Evolutionary conservation across 2,113 vertebrate genomes (phyloP).

Genomic region (Pomatostomus ruficeps): DNA sequence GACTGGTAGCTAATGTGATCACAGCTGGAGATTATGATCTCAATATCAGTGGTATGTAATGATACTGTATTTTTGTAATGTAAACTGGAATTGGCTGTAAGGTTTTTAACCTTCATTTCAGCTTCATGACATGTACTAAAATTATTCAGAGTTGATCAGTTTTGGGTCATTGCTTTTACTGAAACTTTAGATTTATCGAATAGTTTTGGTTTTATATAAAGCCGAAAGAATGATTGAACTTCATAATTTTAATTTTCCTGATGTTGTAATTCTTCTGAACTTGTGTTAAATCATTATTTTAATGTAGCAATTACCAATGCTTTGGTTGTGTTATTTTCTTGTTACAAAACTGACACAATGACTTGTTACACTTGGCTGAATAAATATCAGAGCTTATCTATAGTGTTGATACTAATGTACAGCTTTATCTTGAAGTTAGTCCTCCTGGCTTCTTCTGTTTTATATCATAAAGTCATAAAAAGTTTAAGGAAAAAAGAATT

Average conservation of each 20-base stretch:
- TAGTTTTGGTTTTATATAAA: neutral
- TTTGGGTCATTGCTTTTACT: neutral
- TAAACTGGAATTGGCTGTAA: neutral
- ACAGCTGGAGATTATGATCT: constrained; percentile 94
- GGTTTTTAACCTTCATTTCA: neutral
- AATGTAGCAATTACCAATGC: neutral
- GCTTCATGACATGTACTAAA: neutral
- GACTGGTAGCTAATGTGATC: constrained; percentile 82
- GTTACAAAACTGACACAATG: neutral
- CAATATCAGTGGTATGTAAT: constrained; percentile 89
- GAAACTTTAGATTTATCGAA: neutral
- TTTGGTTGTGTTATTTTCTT: neutral
- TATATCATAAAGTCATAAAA: neutral
- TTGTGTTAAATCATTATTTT: neutral
- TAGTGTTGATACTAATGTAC: neutral
- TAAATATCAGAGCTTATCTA: neutral
- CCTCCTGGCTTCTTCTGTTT: neutral
- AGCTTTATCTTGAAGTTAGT: neutral
- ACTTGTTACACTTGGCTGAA: neutral
- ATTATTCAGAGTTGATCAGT: neutral
- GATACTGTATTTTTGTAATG: neutral
- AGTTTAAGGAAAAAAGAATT: neutral
- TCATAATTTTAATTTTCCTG: neutral
- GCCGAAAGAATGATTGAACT: neutral
- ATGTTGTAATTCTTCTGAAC: neutral